Percentiles rank a stretch among this genome's conserved stretches.
Evolutionary conservation across 1,140 invertebrate species (phyloP).

Genomic region (Aricia agestis): DNA sequence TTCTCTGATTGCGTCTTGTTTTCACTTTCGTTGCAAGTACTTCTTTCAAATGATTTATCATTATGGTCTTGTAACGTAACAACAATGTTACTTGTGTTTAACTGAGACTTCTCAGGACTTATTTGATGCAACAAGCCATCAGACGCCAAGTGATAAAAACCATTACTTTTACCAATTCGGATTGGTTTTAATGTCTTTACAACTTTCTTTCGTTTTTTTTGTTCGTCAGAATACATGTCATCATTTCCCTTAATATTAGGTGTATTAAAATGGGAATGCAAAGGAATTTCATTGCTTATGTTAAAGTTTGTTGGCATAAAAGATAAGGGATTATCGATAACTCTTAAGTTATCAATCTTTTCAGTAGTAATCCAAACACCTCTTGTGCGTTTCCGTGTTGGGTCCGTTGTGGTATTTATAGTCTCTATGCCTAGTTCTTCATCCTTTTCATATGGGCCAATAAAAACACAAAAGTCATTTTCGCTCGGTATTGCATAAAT

Average conservation of each 20-base stretch:
- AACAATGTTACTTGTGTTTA: not conserved
- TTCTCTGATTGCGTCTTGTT: not conserved
- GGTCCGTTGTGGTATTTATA: slow-evolving; percentile 27
- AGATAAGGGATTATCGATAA: slow-evolving; percentile 59
- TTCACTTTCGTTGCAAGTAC: not conserved
- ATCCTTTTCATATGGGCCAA: slow-evolving; percentile 61
- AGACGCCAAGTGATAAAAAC: slow-evolving; percentile 45
- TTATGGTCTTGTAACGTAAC: not conserved
- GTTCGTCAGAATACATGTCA: not conserved
- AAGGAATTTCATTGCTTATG: slow-evolving; percentile 31
- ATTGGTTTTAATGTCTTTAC: slow-evolving; percentile 48
- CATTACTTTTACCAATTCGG: slow-evolving; percentile 53
- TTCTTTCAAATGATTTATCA: not conserved
- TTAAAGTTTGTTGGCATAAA: slow-evolving; percentile 43
- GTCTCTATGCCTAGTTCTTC: slow-evolving; percentile 61
- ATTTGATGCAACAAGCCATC: slow-evolving; percentile 38
- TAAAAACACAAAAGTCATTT: slow-evolving; percentile 51
- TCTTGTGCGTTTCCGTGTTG: slow-evolving; percentile 36
- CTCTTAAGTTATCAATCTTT: slow-evolving; percentile 55
- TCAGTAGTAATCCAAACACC: slow-evolving; percentile 62
- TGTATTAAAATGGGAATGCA: slow-evolving; percentile 12
- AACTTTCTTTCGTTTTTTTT: not conserved
- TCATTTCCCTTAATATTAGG: not conserved
- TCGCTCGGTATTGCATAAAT: slow-evolving; percentile 60
- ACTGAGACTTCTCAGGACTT: slow-evolving; percentile 4